Percentiles rank a stretch among this genome's conserved stretches.
Conservation (phyloP, 2,797 vertebrate species). For the Tauraco hartlaubi region DNA sequence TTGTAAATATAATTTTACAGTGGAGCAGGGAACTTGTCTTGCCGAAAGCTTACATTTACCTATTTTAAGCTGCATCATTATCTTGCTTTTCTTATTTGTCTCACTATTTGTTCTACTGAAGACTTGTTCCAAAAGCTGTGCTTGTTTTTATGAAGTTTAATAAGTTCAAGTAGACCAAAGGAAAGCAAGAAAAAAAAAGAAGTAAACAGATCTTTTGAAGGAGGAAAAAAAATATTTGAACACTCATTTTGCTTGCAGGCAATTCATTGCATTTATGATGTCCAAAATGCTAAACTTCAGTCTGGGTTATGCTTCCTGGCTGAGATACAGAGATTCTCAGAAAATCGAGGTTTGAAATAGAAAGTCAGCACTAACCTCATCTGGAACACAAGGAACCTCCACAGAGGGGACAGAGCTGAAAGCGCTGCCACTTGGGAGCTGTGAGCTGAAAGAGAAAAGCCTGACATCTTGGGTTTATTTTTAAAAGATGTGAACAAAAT, state of each 20-base stretch:
- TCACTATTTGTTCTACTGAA: not conserved
- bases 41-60: not conserved
- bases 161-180: not conserved
- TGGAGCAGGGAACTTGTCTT: not conserved
- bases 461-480: not conserved
- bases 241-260: not conserved
- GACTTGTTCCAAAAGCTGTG: not conserved
- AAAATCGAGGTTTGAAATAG: slow-evolving; percentile 1
- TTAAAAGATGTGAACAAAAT: not conserved
- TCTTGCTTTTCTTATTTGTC: not conserved
- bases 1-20: not conserved
- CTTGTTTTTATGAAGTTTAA: not conserved
- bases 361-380: slow-evolving; percentile 16
- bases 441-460: not conserved
- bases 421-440: not conserved
- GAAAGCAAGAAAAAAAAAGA: not conserved
- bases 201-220: not conserved
- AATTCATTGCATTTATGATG: not conserved
- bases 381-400: not conserved
- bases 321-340: slow-evolving; percentile 9
- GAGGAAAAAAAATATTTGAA: not conserved
- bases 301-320: slow-evolving; percentile 1
- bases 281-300: not conserved
- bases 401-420: slow-evolving; percentile 7
- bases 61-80: not conserved